Conservation (phyloP, 2,888 invertebrate species). For the Spatulosminthurus flaviceps region DNA sequence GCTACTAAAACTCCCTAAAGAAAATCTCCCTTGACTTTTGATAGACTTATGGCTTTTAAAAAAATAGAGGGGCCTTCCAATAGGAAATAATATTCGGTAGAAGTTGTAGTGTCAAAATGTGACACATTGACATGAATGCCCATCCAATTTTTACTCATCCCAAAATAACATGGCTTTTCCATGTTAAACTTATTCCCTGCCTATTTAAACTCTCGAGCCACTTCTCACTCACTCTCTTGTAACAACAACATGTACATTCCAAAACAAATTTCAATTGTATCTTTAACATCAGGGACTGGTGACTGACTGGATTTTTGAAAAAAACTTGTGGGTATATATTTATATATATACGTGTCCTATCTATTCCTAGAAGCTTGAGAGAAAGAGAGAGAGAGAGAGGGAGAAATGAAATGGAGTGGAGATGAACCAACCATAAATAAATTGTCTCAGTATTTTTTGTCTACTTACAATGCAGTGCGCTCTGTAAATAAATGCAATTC, state of each 20-base stretch:
- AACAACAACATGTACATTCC: background rate
- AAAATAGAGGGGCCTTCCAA: background rate
- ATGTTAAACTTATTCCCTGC: conserved; percentile 21
- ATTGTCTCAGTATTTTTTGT: conserved; percentile 4
- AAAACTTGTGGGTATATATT: background rate
- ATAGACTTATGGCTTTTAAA: background rate
- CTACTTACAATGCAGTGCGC: background rate
- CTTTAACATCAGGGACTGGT: background rate
- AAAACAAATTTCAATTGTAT: conserved; percentile 7
- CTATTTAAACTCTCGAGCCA: background rate
- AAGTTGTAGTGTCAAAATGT: conserved; percentile 37
- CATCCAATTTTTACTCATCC: background rate
- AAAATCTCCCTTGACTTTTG: background rate
- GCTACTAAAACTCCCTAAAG: too few species aligned
- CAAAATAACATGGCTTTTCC: background rate
- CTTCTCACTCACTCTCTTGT: background rate
- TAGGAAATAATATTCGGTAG: conserved; percentile 26
- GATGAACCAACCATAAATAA: conserved; percentile 14
- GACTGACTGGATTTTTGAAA: background rate
- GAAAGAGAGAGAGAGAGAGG: background rate
- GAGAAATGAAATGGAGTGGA: conserved; percentile 1
- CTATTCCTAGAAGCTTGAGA: background rate
- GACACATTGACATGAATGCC: conserved; percentile 40
- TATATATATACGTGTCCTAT: background rate
- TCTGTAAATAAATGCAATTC: conserved; percentile 39